Base-by-base conservation (phyloP, 2,888 invertebrate species). In the Tenthredo mesomela region DNA sequence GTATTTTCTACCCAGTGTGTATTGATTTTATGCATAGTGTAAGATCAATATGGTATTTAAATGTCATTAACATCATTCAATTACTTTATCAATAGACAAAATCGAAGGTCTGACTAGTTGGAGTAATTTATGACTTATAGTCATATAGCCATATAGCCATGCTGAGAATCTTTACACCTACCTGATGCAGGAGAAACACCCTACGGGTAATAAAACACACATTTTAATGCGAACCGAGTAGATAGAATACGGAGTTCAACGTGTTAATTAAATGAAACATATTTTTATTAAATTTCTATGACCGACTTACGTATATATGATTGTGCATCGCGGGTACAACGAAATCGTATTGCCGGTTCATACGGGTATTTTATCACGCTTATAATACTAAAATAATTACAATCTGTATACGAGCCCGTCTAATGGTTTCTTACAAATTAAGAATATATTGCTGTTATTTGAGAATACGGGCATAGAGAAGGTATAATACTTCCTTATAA, bases 261-360 rank as follows among this genome's bases (percentile, higher is more conserved):
- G 89, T 89, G 88, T 87, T 89, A 89, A 90, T 90, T 89, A 89
- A 88, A 88, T 86, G 87, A 82, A 87, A 86, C 67, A 85, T 87
- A 86, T 85, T 86, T 88, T 87, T 87, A 85, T 84, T 84, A 73
- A 65, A 82, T 86, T 85, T 83, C 50, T 82, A 47, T 33, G 84
- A 40, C 12, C 73, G 21, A 21, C 73, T 40, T 73, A 40, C 25
- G 18, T 25, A 21, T 40, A 21, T 40, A 73, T 43, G 43, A 21
- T 12, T 25, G 21, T 25, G 25, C 4, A 61, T 61, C 25, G n/a
- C 2, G 25, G 61, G 2, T 4, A 61, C 25, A 33, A 67, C 29
- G 67, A 18, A 15, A 67, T 67, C 15, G 33, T 67, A 4, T 33
- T 33, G 25, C 61, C 10, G 21, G 61, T 61, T 25, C 21, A 61